phyloP scores from a whole-genome alignment of 2,888 invertebrate species.

The Laothoe populi region DNA sequence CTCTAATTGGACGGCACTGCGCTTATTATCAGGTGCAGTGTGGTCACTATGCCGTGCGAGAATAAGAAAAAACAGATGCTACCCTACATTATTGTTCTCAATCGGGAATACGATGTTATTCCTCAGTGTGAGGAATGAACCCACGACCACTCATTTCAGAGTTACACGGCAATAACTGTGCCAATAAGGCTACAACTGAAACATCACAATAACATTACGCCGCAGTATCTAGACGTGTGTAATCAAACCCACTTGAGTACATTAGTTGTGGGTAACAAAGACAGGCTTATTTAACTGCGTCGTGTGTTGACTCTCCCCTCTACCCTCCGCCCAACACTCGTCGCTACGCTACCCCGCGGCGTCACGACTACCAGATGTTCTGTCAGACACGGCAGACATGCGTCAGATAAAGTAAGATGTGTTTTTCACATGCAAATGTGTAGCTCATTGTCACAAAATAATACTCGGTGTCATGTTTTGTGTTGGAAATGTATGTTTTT shows the following conservation, averaged over 20 bases:
- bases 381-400: background rate
- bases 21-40: no score
- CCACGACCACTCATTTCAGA: no score
- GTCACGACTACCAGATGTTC: background rate
- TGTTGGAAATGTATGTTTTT: background rate
- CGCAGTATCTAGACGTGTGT: background rate
- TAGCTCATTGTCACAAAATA: conserved; percentile 2
- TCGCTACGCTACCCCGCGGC: background rate
- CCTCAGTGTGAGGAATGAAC: no score
- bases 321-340: background rate
- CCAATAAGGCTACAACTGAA: no score
- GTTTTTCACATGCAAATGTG: background rate
- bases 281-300: background rate
- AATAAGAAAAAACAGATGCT: no score
- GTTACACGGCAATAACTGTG: no score
- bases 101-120: no score
- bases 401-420: background rate
- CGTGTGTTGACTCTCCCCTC: background rate
- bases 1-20: no score
- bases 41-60: no score
- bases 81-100: no score
- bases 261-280: background rate
- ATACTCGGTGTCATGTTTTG: background rate
- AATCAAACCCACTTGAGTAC: background rate
- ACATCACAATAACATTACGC: background rate